phyloP scores from a whole-genome alignment of 2,797 vertebrate species.

The Gila robusta region DNA sequence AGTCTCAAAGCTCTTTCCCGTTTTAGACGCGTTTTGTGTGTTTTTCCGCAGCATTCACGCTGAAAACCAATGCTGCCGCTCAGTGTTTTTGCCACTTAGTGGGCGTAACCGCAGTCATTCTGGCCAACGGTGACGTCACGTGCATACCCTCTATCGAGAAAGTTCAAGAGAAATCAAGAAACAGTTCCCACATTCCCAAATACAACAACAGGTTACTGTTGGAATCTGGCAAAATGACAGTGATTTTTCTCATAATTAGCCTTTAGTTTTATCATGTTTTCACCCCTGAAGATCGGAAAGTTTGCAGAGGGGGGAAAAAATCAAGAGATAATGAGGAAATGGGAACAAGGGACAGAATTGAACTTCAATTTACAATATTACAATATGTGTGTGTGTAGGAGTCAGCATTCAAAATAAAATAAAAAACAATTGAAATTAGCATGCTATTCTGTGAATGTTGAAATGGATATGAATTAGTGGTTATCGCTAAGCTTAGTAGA shows the following conservation, averaged over 20 bases:
- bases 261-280: slow-evolving; percentile 8
- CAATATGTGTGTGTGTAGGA: slow-evolving; percentile 53
- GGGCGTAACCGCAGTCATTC: too few species aligned
- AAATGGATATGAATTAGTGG: not conserved
- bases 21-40: too few species aligned
- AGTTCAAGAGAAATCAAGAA: not conserved
- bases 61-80: too few species aligned
- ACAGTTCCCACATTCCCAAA: not conserved
- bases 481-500: not conserved
- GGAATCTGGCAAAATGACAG: not conserved
- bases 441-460: not conserved
- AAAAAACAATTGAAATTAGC: not conserved
- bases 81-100: too few species aligned
- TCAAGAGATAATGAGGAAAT: not conserved
- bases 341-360: not conserved
- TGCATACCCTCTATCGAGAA: too few species aligned
- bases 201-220: not conserved
- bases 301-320: not conserved
- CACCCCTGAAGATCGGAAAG: not conserved
- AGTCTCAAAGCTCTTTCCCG: too few species aligned
- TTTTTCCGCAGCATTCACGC: too few species aligned
- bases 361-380: too few species aligned
- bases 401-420: not conserved
- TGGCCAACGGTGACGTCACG: too few species aligned
- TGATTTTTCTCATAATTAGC: not conserved